Base-by-base conservation (phyloP, 2,797 vertebrate species). In the Pantherophis alleghaniensis region DNA sequence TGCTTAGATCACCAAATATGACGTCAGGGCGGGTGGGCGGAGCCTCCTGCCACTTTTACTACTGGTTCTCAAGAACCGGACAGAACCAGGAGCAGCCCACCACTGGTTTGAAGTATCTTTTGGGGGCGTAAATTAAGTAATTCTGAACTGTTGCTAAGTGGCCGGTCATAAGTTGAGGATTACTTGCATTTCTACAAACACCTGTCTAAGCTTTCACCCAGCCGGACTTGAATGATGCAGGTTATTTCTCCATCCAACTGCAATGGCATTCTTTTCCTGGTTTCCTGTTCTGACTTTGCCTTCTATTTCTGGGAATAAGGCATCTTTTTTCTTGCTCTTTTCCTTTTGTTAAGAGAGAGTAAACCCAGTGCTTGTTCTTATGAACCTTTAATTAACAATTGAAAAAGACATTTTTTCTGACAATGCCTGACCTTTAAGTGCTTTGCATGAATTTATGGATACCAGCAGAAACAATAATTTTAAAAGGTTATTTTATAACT, bases 391-490 rank as follows among this genome's bases (percentile, higher is more conserved):
- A 97, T 96, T 96, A 97, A 95, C 93, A 93, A 95, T 92, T 86
- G 16, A 86, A 95, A 96, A 95, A 96, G 96, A 94, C 94, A 86
- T 95, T 95, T 95, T 94, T 94, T 96, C 95, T 94, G 92, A 94
- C 91, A 95, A 93, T 93, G 90, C 47, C 94, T 97, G 96, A 97
- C 97, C 97, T 97, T 97, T 96, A 97, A 92, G 93, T 92, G 95
- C 95, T 87, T 60, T 59, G 89, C 92, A 86, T 24, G 32, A 96
- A 97, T 96, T 96, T 96, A 97, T 95, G 0, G 53, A 97, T 90
- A 96, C 74, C 86, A 69, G 96, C 95, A 96, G 97, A 96, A 95
- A 96, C 94, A 94, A 95, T 96, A 95, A 94, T 94, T 97, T 83
- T 92, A 93, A 93, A 96, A 96, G 93, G 96, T 95, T 93, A 92